Evolutionary conservation across 1,140 invertebrate species (phyloP), one percentile per base, ranked within the genome.

Genomic region (Drosophila lowei): DNA sequence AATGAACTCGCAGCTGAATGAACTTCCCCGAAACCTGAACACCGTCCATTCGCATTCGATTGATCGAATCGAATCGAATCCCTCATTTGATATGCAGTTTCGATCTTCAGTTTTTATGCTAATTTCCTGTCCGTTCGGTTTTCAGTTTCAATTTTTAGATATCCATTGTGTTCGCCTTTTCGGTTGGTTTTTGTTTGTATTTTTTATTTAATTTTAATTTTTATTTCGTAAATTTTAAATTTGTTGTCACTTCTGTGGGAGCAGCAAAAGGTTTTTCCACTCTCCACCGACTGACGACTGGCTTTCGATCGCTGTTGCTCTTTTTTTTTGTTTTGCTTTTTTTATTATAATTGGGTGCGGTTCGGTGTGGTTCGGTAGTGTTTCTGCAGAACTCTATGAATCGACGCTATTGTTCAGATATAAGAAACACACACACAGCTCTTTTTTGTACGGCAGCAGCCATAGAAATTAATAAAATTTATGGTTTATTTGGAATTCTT

Each of bases 201-300:
- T 56, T 78, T 85, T 88, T 86, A 88, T 86, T 88, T 83, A 88
- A 88, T 86, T 86, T 83, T 86, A 86, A 86, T 86, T 86, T 86
- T 86, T 86, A 86, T 86, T 86, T 86, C 83, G 83, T 88, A 88
- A 88, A 88, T 83, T 86, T 86, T 59, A 83, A 86, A 70, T 86
- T 88, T 83, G 83, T 86, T 86, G 81, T 88, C 81, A 86, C 83
- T 86, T 86, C 81, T 88, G 81, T 86, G 68, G 81, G 81, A 86
- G 73, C 81, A 86, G 62, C 56, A 48, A 53, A 65, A 70, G 80
- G 76, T 72, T 85, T 85, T 79, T 73, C 57, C 76, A 77, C 71
- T 84, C 63, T 62, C 55, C 42, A 38, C 11, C 34, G 34, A 13
- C 34, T 38, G 34, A 13, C 34, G 34, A 38, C 3, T 38, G 34